These are phyloP conservation scores for Laticauda colubrina DNA, from an alignment of 2,113 vertebrate species.

Conservation along the genomic window DNA sequence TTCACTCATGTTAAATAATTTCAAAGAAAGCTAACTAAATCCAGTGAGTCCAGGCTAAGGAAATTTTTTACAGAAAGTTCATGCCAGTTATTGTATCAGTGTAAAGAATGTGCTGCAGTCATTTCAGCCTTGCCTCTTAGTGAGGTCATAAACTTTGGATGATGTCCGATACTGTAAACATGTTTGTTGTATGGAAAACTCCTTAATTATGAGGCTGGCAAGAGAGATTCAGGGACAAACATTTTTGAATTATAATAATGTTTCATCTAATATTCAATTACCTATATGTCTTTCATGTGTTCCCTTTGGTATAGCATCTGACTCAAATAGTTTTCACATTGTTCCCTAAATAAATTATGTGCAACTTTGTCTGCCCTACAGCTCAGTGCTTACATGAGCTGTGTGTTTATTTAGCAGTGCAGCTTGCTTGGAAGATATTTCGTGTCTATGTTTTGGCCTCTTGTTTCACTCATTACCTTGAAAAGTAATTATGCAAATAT, in stretches of 20 bases:
- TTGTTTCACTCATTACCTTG: constrained; percentile 58
- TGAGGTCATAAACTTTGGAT: constrained; percentile 27
- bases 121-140: constrained; percentile 17
- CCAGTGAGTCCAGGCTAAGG: background rate
- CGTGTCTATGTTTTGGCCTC: constrained; percentile 42
- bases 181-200: constrained; percentile 25
- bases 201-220: constrained; percentile 19
- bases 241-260: constrained; percentile 36
- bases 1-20: background rate
- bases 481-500: constrained; percentile 62
- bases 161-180: constrained; percentile 5
- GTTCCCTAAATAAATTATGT: constrained; percentile 56
- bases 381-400: constrained; percentile 38
- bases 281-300: constrained; percentile 43
- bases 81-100: background rate
- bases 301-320: constrained; percentile 46
- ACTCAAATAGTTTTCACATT: constrained; percentile 48
- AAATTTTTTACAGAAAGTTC: background rate
- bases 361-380: constrained; percentile 39
- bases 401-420: constrained; percentile 49
- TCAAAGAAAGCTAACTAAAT: background rate
- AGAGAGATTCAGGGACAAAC: constrained; percentile 40
- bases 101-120: constrained; percentile 4
- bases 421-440: constrained; percentile 46
- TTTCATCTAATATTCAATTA: constrained; percentile 54